Percentiles rank a stretch among this genome's conserved stretches.
phyloP scores from a whole-genome alignment of 2,113 vertebrate species.

The Colossoma macropomum region DNA sequence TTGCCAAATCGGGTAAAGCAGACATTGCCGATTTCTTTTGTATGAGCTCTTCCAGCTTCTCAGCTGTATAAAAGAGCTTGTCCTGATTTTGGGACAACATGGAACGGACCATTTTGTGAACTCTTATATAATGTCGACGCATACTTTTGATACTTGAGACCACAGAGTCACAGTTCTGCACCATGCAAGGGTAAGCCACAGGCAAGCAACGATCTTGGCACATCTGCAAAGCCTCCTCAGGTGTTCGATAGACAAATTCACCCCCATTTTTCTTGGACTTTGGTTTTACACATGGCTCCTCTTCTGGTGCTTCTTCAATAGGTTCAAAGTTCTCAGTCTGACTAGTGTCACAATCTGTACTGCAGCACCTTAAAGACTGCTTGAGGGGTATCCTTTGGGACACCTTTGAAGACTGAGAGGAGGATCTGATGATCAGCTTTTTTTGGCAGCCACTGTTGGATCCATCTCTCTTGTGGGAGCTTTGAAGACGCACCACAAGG shows the following conservation, averaged over 20 bases:
- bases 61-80: conserved; percentile 79
- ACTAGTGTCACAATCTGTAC: conserved; percentile 35
- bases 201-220: conserved; percentile 87
- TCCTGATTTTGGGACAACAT: conserved; percentile 76
- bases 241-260: conserved; percentile 66
- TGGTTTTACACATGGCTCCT: neutral
- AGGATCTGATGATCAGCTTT: conserved; percentile 71
- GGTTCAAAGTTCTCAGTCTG: conserved; percentile 43
- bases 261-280: conserved; percentile 3
- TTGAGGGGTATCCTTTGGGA: conserved; percentile 52
- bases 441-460: conserved; percentile 78
- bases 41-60: conserved; percentile 79
- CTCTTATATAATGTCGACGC: conserved; percentile 86
- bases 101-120: conserved; percentile 81
- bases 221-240: conserved; percentile 93
- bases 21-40: conserved; percentile 74
- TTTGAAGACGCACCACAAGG: conserved; percentile 78
- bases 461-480: conserved; percentile 73
- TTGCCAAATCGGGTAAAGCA: conserved; percentile 48
- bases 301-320: neutral
- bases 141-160: conserved; percentile 87
- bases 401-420: conserved; percentile 54
- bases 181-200: conserved; percentile 91
- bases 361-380: conserved; percentile 45
- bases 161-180: conserved; percentile 90